Evolutionary conservation across 2,113 vertebrate species (phyloP), one percentile per base, ranked within the genome.

Genomic region (Gavia stellata): DNA sequence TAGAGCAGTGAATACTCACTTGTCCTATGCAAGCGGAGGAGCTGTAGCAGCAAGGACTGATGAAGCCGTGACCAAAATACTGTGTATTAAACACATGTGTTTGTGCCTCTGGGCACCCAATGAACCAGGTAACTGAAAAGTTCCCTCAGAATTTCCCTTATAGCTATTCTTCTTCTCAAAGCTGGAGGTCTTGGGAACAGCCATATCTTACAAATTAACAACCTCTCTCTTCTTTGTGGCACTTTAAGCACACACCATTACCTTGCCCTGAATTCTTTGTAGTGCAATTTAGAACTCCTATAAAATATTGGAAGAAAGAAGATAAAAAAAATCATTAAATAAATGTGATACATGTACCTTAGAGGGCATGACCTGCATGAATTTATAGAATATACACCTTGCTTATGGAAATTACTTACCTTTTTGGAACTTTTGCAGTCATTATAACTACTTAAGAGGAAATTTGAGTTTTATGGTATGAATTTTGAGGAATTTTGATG

Each of bases 151-250:
- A 66, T 61, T 94, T 90, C 61, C 38, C 88, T 89, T 90, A 58
- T 44, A 88, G 33, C 53, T 81, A 67, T 94, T 71, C 55, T 75
- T 97, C 94, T 95, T 74, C 72, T 91, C 58, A 53, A 93, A 92
- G 74, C 72, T 97, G 63, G 96, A 97, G 71, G 91, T 97, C 89
- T 96, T 92, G 66, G 50, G 66, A 95, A 70, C 15, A 62, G 34
- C 70, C 31, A 26, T 95, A 82, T 96, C 93, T 94, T 90, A 82
- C 21, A 96, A 95, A 95, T 96, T 96, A 90, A 85, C 94, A 53
- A n/a, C n/a, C n/a, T 12, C 20, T 55, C 45, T 95, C 71, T 84
- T 92, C 68, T 95, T 88, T 52, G 86, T 91, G 82, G 89, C 65
- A 78, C 15, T 81, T 96, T 70, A 88, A 95, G 63, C 72, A 95